phyloP scores from a whole-genome alignment of 2,888 invertebrate genomes.

The Temnothorax rugatulus region DNA sequence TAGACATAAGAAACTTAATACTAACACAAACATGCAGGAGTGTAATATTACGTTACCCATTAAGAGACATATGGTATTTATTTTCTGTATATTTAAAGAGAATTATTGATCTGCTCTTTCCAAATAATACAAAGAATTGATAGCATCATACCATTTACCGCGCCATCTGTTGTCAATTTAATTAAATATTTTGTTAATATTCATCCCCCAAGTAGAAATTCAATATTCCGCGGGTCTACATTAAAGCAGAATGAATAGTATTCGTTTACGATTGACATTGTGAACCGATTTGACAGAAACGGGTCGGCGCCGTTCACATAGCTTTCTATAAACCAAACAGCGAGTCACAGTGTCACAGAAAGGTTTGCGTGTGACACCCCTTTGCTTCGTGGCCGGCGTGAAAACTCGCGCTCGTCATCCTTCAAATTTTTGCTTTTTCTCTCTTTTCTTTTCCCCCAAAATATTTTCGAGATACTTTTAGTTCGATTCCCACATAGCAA shows the following conservation, averaged over 20 bases:
- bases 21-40: not conserved
- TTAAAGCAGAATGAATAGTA: slow-evolving; percentile 51
- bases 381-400: slow-evolving; percentile 32
- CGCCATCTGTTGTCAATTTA: slow-evolving; percentile 42
- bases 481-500: not conserved
- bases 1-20: not conserved
- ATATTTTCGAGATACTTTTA: slow-evolving; percentile 10
- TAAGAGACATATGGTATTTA: not conserved
- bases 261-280: slow-evolving; percentile 49
- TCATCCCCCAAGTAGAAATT: slow-evolving; percentile 18
- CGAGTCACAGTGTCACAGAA: slow-evolving; percentile 28
- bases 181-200: slow-evolving; percentile 54
- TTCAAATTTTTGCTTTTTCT: not conserved
- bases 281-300: slow-evolving; percentile 44
- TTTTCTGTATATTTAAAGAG: not conserved
- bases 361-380: slow-evolving; percentile 47
- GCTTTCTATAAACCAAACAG: slow-evolving; percentile 44
- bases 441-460: not conserved
- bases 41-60: slow-evolving; percentile 13
- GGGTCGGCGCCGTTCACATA: slow-evolving; percentile 14
- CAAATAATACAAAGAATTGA: slow-evolving; percentile 19
- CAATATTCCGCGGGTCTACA: slow-evolving; percentile 14
- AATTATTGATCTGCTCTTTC: not conserved
- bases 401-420: slow-evolving; percentile 10
- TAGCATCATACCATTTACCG: not conserved